Evolutionary conservation across 2,113 vertebrate species (phyloP).

Genomic region (Boleophthalmus pectinirostris): DNA sequence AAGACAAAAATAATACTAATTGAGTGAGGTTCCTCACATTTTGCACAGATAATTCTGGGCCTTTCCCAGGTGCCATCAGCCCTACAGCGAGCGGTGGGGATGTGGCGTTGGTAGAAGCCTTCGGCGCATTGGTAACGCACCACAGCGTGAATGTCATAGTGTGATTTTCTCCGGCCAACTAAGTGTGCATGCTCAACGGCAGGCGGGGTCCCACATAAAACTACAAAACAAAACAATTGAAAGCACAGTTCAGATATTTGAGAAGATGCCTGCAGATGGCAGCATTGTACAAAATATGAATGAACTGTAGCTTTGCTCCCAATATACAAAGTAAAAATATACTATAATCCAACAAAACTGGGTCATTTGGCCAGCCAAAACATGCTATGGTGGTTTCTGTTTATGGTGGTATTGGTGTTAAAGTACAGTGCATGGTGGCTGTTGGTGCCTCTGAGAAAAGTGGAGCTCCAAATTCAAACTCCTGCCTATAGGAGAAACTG

Average conservation of each 20-base stretch:
- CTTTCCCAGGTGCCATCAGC: slow-evolving; percentile 89
- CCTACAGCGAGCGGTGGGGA: slow-evolving; percentile 86
- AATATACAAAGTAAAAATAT: neutral
- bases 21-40: slow-evolving; percentile 78
- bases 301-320: neutral
- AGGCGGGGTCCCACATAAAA: slow-evolving; percentile 89
- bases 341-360: too few species aligned
- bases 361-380: slow-evolving; percentile 4
- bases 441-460: neutral
- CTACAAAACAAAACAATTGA: slow-evolving; percentile 61
- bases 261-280: slow-evolving; percentile 56
- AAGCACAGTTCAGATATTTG: neutral
- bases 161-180: slow-evolving; percentile 83
- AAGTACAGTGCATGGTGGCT: slow-evolving; percentile 17
- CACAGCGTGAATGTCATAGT: slow-evolving; percentile 88
- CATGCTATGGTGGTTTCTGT: neutral
- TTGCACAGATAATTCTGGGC: slow-evolving; percentile 90
- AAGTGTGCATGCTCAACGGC: slow-evolving; percentile 83
- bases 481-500: too few species aligned
- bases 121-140: slow-evolving; percentile 90
- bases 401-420: slow-evolving; percentile 27
- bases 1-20: too few species aligned
- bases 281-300: slow-evolving; percentile 36
- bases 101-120: slow-evolving; percentile 88
- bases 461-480: too few species aligned